Conservation (phyloP, 2,888 invertebrate species). For the Dichetophora obliterata region DNA sequence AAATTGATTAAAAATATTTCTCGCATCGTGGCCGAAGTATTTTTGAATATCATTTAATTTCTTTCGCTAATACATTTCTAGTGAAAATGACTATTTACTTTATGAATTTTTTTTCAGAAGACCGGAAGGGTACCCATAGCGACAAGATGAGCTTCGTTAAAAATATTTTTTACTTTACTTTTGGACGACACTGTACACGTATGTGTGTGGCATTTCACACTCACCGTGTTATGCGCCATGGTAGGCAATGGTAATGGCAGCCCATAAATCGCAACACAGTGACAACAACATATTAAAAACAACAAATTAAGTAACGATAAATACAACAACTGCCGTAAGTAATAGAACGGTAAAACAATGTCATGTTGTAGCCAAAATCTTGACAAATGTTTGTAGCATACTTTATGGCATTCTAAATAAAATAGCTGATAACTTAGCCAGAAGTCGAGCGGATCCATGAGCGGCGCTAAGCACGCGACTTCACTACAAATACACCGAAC, state of each 20-base stretch:
- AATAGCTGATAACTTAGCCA: constrained; percentile 29
- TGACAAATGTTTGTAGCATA: constrained; percentile 34
- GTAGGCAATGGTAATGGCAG: background rate
- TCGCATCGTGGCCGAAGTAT: too few relatives aligned
- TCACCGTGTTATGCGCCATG: background rate
- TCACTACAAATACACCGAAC: background rate
- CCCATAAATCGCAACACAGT: constrained; percentile 38
- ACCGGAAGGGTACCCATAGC: too few relatives aligned
- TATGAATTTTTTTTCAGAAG: too few relatives aligned
- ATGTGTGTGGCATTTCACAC: background rate
- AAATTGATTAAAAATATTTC: too few relatives aligned
- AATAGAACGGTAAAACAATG: background rate
- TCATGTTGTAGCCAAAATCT: constrained; percentile 26
- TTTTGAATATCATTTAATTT: too few relatives aligned
- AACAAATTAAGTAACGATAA: constrained; percentile 19
- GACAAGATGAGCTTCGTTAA: too few relatives aligned
- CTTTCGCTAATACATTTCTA: too few relatives aligned
- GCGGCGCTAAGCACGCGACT: background rate
- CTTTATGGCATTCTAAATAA: constrained; percentile 13
- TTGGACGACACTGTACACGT: too few relatives aligned
- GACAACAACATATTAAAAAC: constrained; percentile 35
- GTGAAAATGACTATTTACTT: too few relatives aligned
- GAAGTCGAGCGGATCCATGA: background rate
- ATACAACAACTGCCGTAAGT: constrained; percentile 19
- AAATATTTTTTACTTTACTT: too few relatives aligned